Conservation (phyloP, 2,113 vertebrate species). For the Bos taurus region ARS-UCD2.0 NC_037338.1:15911501-15912000, state of each 20-base stretch:
- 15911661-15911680: background rate
- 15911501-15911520: background rate
- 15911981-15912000: background rate
- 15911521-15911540: background rate
- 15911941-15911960: background rate
- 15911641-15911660: background rate
- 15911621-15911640: background rate
- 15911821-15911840: background rate
- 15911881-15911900: background rate
- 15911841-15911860: background rate
- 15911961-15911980: background rate
- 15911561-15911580: background rate
- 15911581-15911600: background rate
- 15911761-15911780: background rate
- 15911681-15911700: background rate
- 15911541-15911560: background rate
- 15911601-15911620: background rate
- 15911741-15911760: background rate
- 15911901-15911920: background rate
- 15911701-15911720: background rate
- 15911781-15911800: background rate
- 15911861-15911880: background rate
- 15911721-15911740: background rate
- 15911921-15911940: accelerated
- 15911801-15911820: background rate